Evolutionary conservation across 2,888 invertebrate species (phyloP), one percentile per base, ranked within the genome.

Genomic region (Oscheius sp.): DNA sequence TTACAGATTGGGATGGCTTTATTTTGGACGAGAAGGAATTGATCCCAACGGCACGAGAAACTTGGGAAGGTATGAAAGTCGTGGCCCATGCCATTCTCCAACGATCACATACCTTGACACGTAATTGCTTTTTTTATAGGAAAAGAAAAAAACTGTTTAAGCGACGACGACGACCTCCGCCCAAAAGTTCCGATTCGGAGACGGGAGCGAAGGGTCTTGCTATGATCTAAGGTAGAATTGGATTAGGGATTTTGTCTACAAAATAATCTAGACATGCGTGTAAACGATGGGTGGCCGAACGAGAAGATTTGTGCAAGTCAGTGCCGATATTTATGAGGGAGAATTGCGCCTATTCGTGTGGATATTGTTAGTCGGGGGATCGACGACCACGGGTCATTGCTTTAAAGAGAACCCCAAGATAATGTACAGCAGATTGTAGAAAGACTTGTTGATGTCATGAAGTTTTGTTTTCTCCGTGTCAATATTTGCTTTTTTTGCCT

Each of bases 11-110:
- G 86, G 87, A 88, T 73, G 88, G 88, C 3, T 88, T 88, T 76
- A 88, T 88, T 64, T 73, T 88, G 49, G 86, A 86, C 68, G 88
- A 88, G 73, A 72, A 77, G 6, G 84, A 88, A 75, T 69, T 88
- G 66, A 82, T 87, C 41, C 87, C 87, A 21, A 88, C 87, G 0
- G 87, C 87, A 0, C 52, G 78, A 16, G 88, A 88, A 66, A 87
- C 88, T 0, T 88, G 86, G 86, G 88, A 82, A 46, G 88, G 88
- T 16, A 79, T 88, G 27, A 79, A 84, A 69, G 86, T 88, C n/a
- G 88, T 88, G 29, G 85, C 86, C 9, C 85, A 85, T 46, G 86
- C 86, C 9, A 83, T 86, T 23, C 61, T 85, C 7, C 79, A 84
- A 53, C 66, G 84, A 29, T 25, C 66, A 0, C 25, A 66, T 18